These are phyloP conservation scores for Aldrovandia affinis DNA, from an alignment of 2,797 vertebrate species.

Conservation along the genomic window DNA sequence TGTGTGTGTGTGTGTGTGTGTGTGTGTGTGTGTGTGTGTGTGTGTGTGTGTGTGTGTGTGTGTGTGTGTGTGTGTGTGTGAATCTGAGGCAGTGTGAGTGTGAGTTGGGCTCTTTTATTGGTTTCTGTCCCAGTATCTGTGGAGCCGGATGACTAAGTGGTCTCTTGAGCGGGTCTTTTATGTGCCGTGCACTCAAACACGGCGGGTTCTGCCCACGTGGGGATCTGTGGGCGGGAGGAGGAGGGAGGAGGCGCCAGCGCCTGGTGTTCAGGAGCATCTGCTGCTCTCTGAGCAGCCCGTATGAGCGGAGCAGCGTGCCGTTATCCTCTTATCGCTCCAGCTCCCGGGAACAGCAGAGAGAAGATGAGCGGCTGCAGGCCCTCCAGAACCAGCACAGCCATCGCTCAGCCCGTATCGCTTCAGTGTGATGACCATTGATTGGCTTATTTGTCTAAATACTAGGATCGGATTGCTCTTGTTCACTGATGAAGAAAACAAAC, in stretches of 20 bases:
- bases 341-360: not conserved
- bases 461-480: not conserved
- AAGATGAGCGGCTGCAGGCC: not conserved
- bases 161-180: not conserved
- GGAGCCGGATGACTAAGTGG: not conserved
- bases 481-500: not conserved
- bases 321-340: not conserved
- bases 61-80: not conserved
- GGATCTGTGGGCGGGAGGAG: not conserved
- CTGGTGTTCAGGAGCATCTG: not conserved
- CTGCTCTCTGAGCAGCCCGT: not conserved
- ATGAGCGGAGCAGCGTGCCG: not conserved
- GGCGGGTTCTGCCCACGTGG: not conserved
- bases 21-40: too few species aligned
- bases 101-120: not conserved
- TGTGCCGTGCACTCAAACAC: too few species aligned
- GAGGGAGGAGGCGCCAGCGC: not conserved
- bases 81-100: not conserved
- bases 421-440: not conserved
- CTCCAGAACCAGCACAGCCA: not conserved
- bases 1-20: too few species aligned
- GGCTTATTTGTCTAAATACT: not conserved
- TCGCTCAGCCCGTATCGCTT: not conserved
- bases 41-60: not conserved
- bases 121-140: not conserved